Percentiles rank a stretch among this genome's conserved stretches.
Evolutionary conservation across 2,113 vertebrate genomes (phyloP).

Genomic region (Isichthys henryi): DNA sequence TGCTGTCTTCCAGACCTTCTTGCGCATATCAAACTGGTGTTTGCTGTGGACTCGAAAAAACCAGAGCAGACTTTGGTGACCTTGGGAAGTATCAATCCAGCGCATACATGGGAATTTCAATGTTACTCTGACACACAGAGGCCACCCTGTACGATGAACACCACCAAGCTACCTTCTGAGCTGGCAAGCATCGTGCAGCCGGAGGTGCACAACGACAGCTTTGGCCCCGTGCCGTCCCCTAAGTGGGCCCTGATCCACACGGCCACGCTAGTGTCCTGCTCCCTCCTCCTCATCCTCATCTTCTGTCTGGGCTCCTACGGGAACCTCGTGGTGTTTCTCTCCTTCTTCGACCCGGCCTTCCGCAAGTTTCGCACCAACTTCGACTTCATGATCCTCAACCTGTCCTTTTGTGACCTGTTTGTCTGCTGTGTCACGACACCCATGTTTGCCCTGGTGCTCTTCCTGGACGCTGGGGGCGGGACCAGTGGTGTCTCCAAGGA

Average conservation of each 20-base stretch:
- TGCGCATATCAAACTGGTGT: no score
- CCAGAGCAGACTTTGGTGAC: conserved; percentile 25
- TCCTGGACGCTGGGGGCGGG: conserved; percentile 62
- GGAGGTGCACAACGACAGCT: conserved; percentile 49
- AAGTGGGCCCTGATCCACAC: conserved; percentile 69
- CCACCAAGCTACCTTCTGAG: conserved; percentile 58
- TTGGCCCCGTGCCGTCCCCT: conserved; percentile 34
- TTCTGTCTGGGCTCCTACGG: conserved; percentile 91
- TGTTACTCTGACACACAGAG: conserved; percentile 23
- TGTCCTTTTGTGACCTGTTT: conserved; percentile 93
- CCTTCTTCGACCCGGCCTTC: conserved; percentile 90
- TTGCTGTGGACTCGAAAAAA: background rate
- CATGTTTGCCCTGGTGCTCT: conserved; percentile 83
- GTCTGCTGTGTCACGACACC: conserved; percentile 85
- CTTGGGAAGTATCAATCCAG: conserved; percentile 18
- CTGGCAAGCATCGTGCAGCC: conserved; percentile 51
- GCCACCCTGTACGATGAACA: conserved; percentile 68
- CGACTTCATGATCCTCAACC: conserved; percentile 94
- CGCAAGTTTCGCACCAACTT: conserved; percentile 94
- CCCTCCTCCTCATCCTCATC: conserved; percentile 72
- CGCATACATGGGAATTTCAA: conserved; percentile 34
- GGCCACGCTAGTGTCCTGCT: conserved; percentile 76
- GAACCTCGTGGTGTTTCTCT: conserved; percentile 89
- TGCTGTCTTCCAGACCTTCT: conserved; percentile 2
- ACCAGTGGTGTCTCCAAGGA: conserved; percentile 61